A percentile compares a stretch with the other conserved stretches of the same genome.
These are phyloP conservation scores for Lasioglossum zephyrum DNA, from an alignment of 2,888 invertebrate genomes.

Conservation along the genomic window DNA sequence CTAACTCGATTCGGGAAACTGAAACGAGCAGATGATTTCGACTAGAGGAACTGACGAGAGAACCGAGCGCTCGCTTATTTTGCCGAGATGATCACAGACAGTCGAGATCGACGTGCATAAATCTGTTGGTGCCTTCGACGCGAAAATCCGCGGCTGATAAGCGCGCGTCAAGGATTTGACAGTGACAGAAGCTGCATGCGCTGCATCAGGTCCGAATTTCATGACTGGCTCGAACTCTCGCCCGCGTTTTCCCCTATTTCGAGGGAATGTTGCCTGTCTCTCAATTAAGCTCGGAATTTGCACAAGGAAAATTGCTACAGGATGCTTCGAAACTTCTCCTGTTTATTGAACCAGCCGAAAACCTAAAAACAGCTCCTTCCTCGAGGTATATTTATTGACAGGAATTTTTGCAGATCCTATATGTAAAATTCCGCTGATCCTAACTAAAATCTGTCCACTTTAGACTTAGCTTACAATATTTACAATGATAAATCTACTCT, in stretches of 20 bases:
- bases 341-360: background rate
- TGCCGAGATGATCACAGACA: background rate
- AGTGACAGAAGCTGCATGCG: conserved; percentile 48
- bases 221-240: background rate
- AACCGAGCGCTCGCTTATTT: background rate
- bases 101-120: conserved; percentile 24
- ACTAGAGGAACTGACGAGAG: background rate
- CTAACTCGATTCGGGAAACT: background rate
- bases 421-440: too few relatives aligned
- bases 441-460: background rate
- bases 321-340: background rate
- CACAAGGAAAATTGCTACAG: background rate
- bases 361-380: background rate
- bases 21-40: background rate
- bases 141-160: conserved; percentile 56
- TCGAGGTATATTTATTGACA: background rate
- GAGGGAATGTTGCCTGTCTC: conserved; percentile 5
- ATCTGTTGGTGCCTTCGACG: conserved; percentile 39
- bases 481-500: background rate
- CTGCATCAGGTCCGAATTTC: conserved; percentile 16
- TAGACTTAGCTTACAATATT: background rate
- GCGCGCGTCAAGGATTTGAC: conserved; percentile 52
- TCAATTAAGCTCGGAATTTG: background rate
- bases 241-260: conserved; percentile 33
- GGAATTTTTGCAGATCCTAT: background rate